Base-by-base conservation (phyloP, 2,797 vertebrate genomes). In the Tapirus indicus region DNA sequence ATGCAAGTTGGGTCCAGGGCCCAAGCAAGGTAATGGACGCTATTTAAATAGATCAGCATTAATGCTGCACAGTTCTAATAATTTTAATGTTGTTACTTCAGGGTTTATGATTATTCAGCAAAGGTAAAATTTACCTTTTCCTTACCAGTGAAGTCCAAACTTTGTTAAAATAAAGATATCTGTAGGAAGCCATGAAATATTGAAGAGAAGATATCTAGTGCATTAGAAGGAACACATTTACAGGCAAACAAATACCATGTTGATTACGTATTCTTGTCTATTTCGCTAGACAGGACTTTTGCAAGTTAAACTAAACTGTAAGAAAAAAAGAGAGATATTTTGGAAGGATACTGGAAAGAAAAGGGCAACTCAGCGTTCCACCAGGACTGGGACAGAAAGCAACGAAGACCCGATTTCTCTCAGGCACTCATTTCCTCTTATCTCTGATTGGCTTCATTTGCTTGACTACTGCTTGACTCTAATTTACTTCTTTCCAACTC, bases 141-240 rank as follows among this genome's bases (percentile, higher is more conserved):
- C 54, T 72, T 71, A 80, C 93, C 29, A 71, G 14, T 52, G 35
- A 84, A 90, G 38, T 78, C 44, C n/a, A 47, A 66, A 80, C 6
- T 88, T 96, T 60, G n/a, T 75, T 49, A 88, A 84, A 91, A 91
- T 69, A 75, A 85, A 84, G 64, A 89, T 79, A 79, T 16, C 38
- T n/a, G 6, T 44, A 74, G n/a, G 12, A 95, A 95, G 47, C 41
- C 52, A 21, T 69, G 66, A 84, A 92, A 58, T 93, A 80, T 35
- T 92, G 58, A 47, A 83, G 56, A 93, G 58, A 85, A 77, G 29
- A 41, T 44, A 29, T 17, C 27, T 44, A 58, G 12, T 75, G 11
- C 56, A 80, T 69, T 52, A 62, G 6, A 92, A 83, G 9, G 54
- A 92, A 38, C 23, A 72, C 6, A 25, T 20, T 69, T 25, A 27